phyloP scores from a whole-genome alignment of 2,888 invertebrate genomes.

The Camponotus fellah region DNA sequence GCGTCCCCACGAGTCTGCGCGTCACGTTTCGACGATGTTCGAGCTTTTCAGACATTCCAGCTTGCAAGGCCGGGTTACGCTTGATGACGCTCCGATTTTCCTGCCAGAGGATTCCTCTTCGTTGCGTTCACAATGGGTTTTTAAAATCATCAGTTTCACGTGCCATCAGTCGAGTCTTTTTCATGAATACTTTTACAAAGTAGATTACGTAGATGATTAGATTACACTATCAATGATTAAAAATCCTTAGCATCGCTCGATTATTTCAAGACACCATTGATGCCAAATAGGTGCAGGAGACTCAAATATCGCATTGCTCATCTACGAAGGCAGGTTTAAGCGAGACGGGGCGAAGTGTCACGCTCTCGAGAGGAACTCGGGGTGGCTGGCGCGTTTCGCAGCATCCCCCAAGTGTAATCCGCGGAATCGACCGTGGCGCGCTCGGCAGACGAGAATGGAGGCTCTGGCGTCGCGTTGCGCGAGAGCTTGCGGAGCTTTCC shows the following conservation, averaged over 20 bases:
- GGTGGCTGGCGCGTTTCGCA: conserved; percentile 11
- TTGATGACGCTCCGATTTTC: conserved; percentile 34
- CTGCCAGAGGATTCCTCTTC: too few relatives aligned
- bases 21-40: conserved; percentile 57
- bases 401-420: conserved; percentile 75
- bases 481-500: conserved; percentile 79
- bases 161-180: not conserved
- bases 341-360: not conserved
- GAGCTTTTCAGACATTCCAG: conserved; percentile 74
- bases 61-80: conserved; percentile 68
- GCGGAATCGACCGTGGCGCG: conserved; percentile 81
- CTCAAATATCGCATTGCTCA: not conserved
- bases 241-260: not conserved
- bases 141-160: not conserved
- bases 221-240: too few relatives aligned
- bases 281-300: not conserved
- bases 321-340: conserved; percentile 16
- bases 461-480: conserved; percentile 80
- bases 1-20: conserved; percentile 75
- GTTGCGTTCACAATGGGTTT: not conserved
- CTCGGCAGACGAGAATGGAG: conserved; percentile 75
- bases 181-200: too few relatives aligned
- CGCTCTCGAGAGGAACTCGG: not conserved
- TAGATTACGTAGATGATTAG: not conserved
- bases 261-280: not conserved